Base-by-base conservation (phyloP, 2,888 invertebrate species). In the Gymnocheta viridis region DNA sequence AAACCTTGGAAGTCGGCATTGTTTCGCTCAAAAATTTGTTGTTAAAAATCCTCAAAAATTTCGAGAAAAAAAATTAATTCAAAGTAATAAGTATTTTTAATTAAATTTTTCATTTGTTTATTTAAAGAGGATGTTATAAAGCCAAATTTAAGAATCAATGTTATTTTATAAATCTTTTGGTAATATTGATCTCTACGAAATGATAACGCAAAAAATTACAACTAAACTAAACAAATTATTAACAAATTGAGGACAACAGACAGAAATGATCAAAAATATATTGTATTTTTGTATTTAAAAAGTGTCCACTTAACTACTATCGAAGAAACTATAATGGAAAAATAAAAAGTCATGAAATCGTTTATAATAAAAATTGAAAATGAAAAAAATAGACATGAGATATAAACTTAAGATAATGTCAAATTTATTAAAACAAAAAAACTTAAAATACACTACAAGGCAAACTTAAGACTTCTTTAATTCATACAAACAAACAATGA, bases 361-460 rank as follows among this genome's bases (percentile, higher is more conserved):
- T 72, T 67, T 47, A 60, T 27, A 47, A 73, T 29, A 51, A 67
- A 69, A 49, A 29, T 60, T 58, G 6, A 29, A 14, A 22, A 29
- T 38, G 24, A 66, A 24, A 72, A 19, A 47, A 72, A 70, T 44
- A 72, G 27, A 67, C 73, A 73, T 22, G 44, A 78, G 84, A 84
- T 84, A 47, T 47, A 69, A 78, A 62, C 29, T 54, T 51, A 51
- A 84, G 84, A 84, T 84, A 73, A 56, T 81, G 84, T 84, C 84
- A 81, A 84, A 84, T 78, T 73, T 81, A 81, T 81, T 77, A 69
- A 78, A 84, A 77, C 58, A 78, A 76, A 70, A 76, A 76, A 83
- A 78, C 54, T 58, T 17, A 47, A 66, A 54, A 72, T 27, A 27
- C 9, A 27, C 10, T 29, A 56, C n/a, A 41, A 10, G 5, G 38